Conservation (phyloP, 2,113 vertebrate genomes). For the Hassar affinis region DNA sequence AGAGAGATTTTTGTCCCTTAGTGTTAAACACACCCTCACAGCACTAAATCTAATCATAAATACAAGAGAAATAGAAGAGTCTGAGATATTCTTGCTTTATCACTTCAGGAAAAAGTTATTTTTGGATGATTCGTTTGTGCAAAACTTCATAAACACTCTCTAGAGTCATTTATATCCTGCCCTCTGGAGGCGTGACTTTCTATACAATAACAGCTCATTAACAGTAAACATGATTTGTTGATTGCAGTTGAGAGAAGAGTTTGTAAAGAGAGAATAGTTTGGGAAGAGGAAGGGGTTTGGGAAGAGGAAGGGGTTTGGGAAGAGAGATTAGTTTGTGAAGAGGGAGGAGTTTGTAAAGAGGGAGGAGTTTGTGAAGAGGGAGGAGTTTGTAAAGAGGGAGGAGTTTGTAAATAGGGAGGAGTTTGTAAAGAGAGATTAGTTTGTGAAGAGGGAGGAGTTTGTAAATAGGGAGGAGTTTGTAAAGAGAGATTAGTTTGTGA, state of each 20-base stretch:
- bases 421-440: too few relatives aligned
- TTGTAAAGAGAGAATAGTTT: background rate
- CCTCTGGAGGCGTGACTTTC: background rate
- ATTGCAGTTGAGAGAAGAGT: background rate
- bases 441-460: background rate
- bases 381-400: slow-evolving; percentile 21
- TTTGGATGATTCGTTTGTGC: too few relatives aligned
- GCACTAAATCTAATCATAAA: too few relatives aligned
- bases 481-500: too few relatives aligned
- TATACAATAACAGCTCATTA: background rate
- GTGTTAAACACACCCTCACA: too few relatives aligned
- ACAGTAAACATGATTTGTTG: background rate
- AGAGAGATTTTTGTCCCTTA: too few relatives aligned
- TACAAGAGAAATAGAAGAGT: too few relatives aligned
- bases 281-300: background rate
- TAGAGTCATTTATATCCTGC: background rate
- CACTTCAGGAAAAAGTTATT: too few relatives aligned
- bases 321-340: too few relatives aligned
- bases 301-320: slow-evolving; percentile 14
- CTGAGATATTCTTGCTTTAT: too few relatives aligned
- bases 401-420: too few relatives aligned
- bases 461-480: slow-evolving; percentile 3
- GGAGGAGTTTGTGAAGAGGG: slow-evolving; percentile 24
- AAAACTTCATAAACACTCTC: too few relatives aligned
- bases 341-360: slow-evolving; percentile 9